Percentiles rank a stretch among this genome's conserved stretches.
phyloP scores from a whole-genome alignment of 2,888 invertebrate genomes.

The Nasonia oneida region DNA sequence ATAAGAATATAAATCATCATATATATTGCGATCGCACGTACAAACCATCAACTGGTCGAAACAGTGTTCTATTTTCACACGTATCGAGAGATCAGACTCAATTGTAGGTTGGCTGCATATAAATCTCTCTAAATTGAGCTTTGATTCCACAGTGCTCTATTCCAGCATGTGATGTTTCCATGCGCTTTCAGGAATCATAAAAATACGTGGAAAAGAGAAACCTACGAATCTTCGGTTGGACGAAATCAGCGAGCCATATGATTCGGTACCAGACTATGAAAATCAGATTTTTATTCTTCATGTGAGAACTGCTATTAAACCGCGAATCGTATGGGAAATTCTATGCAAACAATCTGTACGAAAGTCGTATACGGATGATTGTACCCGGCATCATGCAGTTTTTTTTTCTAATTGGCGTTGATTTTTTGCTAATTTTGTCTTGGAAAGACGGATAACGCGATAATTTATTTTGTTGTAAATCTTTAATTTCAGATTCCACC shows the following conservation, averaged over 20 bases:
- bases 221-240: conserved; percentile 11
- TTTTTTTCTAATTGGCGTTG: too few species aligned
- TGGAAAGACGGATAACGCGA: too few species aligned
- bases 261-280: neutral
- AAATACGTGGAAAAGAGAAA: conserved; percentile 6
- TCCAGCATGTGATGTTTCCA: neutral
- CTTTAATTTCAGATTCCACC: too few species aligned
- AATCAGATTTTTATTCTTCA: neutral
- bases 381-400: too few species aligned
- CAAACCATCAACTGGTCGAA: too few species aligned
- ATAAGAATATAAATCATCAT: too few species aligned
- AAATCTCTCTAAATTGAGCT: neutral
- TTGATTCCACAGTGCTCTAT: neutral
- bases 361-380: too few species aligned
- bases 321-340: neutral
- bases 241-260: neutral
- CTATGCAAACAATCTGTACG: too few species aligned
- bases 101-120: neutral
- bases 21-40: too few species aligned
- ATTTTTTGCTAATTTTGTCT: too few species aligned
- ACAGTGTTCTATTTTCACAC: neutral
- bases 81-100: neutral
- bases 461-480: neutral
- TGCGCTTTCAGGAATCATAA: neutral
- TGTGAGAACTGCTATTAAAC: neutral